Evolutionary conservation across 2,888 invertebrate species (phyloP), one percentile per base, ranked within the genome.

Genomic region (Lepidocyrtinus sp.): DNA sequence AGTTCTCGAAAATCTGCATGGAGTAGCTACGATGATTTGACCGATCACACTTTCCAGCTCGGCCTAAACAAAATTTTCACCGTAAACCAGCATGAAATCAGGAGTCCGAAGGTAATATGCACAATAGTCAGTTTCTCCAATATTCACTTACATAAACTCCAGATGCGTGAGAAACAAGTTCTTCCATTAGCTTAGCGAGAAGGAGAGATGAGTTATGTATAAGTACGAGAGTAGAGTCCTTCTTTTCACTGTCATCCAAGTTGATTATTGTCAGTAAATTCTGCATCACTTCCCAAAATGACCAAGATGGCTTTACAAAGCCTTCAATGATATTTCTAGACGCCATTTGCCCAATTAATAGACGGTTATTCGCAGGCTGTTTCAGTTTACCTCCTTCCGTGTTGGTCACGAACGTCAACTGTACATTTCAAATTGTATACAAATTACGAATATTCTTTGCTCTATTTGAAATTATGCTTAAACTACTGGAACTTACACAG

Each of bases 1-100:
- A 62, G 95, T 94, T 65, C 96, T 93, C 59, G 96, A 94, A 89
- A 98, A 99, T 25, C 98, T 92, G 45, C 95, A 94, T 0, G 96
- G 96, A 0, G 97, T 97, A 62, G 94, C 92, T 83, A 96, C 92
- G 85, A 96, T 90, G 46, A 95, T 93, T 64, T 95, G 91, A n/a
- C 93, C 93, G 7, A 89, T 89, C 0, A 93, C 91, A 36, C 93
- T 93, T 86, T 93, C 92, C 55, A 94, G 90, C 87, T 95, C 94
- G 88, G 93, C 92, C 91, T 91, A 85, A 25, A 70, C 77, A 67
- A 45, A 55, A 26, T n/a, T 46, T 67, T 24, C 25, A 45, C 19
- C 12, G 21, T 65, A 9, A 22, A 24, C 3, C 63, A 68, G 24
- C n/a, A 9, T 71, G 65, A 25, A 46, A 68, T 27, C 59, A 74